Conservation (phyloP, 2,888 invertebrate genomes). For the Isoperla grammatica region DNA sequence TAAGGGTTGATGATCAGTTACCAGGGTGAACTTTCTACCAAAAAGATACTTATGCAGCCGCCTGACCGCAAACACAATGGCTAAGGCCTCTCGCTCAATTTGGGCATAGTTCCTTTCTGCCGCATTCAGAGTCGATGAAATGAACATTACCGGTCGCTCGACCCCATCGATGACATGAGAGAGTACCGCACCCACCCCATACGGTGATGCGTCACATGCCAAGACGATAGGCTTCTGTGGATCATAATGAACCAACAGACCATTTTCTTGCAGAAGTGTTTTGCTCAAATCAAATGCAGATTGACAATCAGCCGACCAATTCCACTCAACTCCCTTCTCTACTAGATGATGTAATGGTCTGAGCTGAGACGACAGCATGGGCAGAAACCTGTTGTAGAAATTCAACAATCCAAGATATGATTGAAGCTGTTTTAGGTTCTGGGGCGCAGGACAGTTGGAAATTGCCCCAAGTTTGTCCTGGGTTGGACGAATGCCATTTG, state of each 20-base stretch:
- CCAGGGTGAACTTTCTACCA: background rate
- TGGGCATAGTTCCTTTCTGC: conserved; percentile 1
- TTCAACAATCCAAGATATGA: conserved; percentile 3
- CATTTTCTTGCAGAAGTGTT: background rate
- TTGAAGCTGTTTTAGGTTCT: background rate
- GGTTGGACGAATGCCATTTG: background rate
- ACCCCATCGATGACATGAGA: conserved; percentile 3
- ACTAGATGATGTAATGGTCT: background rate
- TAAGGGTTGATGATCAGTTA: background rate
- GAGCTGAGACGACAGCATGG: background rate
- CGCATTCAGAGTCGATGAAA: background rate
- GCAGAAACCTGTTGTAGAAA: conserved; percentile 11
- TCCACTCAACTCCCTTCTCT: conserved; percentile 1
- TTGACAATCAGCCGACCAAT: background rate
- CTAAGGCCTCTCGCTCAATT: background rate
- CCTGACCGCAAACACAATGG: background rate
- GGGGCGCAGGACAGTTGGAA: background rate
- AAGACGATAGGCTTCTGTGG: background rate
- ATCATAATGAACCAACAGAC: background rate
- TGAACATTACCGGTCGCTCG: conserved; percentile 2
- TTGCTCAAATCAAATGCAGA: background rate
- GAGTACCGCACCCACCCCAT: conserved; percentile 1
- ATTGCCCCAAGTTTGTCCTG: conserved; percentile 2
- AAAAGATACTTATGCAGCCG: background rate
- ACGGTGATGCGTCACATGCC: conserved; percentile 1